phyloP scores from a whole-genome alignment of 92 coral and sea anemone genomes.

The Meandrina meandrites region DNA sequence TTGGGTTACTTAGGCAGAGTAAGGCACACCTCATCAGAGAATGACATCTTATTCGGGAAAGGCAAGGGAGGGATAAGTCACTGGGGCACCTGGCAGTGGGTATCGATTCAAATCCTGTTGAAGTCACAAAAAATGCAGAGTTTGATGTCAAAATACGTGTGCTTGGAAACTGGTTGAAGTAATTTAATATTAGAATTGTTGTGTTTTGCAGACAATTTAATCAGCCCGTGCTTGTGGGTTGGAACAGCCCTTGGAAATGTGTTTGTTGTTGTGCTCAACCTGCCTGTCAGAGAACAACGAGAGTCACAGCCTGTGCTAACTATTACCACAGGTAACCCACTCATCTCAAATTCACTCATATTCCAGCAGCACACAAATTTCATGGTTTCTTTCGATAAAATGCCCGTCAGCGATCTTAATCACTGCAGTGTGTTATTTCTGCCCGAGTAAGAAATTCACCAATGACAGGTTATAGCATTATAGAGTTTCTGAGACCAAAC shows the following conservation, averaged over 20 bases:
- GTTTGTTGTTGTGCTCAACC: conserved; percentile 83
- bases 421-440: neutral
- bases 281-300: conserved; percentile 89
- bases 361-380: too few species aligned
- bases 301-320: conserved; percentile 87
- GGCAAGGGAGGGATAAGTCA: too few species aligned
- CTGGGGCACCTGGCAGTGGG: neutral
- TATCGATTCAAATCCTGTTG: neutral
- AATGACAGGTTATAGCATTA: neutral
- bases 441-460: neutral
- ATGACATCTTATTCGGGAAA: neutral
- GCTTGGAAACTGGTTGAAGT: neutral
- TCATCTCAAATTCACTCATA: too few species aligned
- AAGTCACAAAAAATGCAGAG: too few species aligned
- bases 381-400: too few species aligned
- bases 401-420: neutral
- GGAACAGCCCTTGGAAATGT: conserved; percentile 92
- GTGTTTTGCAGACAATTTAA: conserved; percentile 66
- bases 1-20: too few species aligned
- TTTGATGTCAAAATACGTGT: neutral
- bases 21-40: too few species aligned
- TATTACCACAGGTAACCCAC: conserved; percentile 82
- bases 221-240: conserved; percentile 91
- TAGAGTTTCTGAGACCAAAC: neutral
- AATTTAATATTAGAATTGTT: neutral